Conservation (phyloP, 2,113 vertebrate genomes). For the Pelvicachromis taeniatus region DNA sequence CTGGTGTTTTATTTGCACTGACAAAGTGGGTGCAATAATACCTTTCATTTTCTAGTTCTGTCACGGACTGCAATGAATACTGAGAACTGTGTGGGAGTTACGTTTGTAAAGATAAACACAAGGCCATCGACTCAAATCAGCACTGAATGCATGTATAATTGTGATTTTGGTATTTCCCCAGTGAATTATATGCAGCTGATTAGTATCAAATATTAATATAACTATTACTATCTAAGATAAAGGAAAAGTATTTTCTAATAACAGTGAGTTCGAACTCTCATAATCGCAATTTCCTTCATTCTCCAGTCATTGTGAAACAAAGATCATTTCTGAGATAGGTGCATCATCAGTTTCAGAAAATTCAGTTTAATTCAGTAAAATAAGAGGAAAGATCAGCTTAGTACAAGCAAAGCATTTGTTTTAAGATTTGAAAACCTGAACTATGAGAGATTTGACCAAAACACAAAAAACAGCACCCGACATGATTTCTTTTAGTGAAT, state of each 20-base stretch:
- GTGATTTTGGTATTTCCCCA: neutral
- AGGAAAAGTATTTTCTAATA: neutral
- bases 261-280: neutral
- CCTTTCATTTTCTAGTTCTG: neutral
- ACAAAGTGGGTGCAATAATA: neutral
- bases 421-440: neutral
- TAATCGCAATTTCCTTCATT: neutral
- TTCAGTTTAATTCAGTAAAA: neutral
- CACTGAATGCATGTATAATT: neutral
- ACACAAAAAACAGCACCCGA: neutral
- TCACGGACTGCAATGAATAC: neutral
- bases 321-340: neutral
- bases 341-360: neutral
- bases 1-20: neutral
- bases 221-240: neutral
- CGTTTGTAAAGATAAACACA: neutral
- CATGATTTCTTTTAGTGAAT: neutral
- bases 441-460: neutral
- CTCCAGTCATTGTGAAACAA: neutral
- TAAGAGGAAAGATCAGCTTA: neutral
- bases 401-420: neutral
- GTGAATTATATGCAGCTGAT: neutral
- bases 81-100: neutral
- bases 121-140: neutral
- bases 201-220: neutral